Evolutionary conservation across 23 tunicate genomes (phyloP).

Genomic region (Phallusia fumigata): DNA sequence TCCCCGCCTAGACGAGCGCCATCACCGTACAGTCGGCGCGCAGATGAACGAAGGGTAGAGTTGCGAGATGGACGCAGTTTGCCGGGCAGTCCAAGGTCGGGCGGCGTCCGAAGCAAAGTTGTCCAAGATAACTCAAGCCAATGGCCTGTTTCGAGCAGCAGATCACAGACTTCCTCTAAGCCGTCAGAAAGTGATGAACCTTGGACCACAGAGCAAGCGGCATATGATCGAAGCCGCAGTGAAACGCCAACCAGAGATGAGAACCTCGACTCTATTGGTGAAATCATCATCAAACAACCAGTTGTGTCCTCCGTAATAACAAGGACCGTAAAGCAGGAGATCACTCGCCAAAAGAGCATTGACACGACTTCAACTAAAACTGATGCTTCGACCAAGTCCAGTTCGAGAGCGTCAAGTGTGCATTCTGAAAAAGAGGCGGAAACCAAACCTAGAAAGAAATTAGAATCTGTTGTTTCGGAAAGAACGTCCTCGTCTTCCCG

Average conservation of each 20-base stretch:
- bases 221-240: conserved; percentile 71
- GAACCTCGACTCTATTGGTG: conserved; percentile 73
- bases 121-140: conserved; percentile 15
- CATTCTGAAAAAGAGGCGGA: conserved; percentile 14
- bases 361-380: conserved; percentile 6
- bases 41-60: conserved; percentile 44
- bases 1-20: neutral
- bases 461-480: neutral
- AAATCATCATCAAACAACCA: conserved; percentile 88
- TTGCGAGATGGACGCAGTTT: conserved; percentile 34
- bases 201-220: conserved; percentile 17
- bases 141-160: neutral
- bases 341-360: neutral
- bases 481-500: neutral
- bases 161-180: neutral
- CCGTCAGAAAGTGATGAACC: conserved; percentile 3
- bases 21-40: neutral
- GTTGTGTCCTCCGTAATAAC: conserved; percentile 13
- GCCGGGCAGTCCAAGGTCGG: conserved; percentile 49
- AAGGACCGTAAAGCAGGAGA: conserved; percentile 35
- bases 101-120: conserved; percentile 29
- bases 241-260: conserved; percentile 95
- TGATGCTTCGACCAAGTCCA: conserved; percentile 8
- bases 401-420: conserved; percentile 16
- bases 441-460: neutral